Evolutionary conservation across 2,888 invertebrate species (phyloP).

Genomic region (Urechis unicinctus): DNA sequence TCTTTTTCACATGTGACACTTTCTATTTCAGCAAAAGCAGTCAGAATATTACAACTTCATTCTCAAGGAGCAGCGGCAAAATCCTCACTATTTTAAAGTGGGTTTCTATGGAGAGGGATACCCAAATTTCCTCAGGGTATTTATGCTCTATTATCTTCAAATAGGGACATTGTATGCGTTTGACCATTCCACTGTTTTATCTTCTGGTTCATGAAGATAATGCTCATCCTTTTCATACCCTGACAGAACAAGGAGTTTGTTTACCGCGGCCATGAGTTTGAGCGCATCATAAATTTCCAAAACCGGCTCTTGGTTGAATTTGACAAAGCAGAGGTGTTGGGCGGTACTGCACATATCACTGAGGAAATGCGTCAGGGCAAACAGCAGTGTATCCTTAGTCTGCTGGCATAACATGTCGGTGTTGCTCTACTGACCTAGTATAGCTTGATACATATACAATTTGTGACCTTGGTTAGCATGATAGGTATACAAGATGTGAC

Average conservation of each 20-base stretch:
- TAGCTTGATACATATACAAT: too few species aligned
- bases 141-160: constrained; percentile 19
- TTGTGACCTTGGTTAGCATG: too few species aligned
- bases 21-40: constrained; percentile 60
- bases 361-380: constrained; percentile 31
- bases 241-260: constrained; percentile 44
- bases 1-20: too few species aligned
- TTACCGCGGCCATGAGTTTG: constrained; percentile 41
- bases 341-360: constrained; percentile 26
- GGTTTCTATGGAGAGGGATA: constrained; percentile 91
- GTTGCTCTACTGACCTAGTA: too few species aligned
- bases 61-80: constrained; percentile 76
- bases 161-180: constrained; percentile 44
- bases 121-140: constrained; percentile 86
- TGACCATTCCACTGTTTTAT: constrained; percentile 41
- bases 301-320: constrained; percentile 38
- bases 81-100: constrained; percentile 91
- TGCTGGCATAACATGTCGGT: too few species aligned
- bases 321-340: constrained; percentile 34
- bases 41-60: constrained; percentile 89
- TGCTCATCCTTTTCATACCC: too few species aligned
- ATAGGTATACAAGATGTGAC: too few species aligned
- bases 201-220: constrained; percentile 32
- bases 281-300: constrained; percentile 36
- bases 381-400: constrained; percentile 67